Conservation (phyloP, 53 echinoderm and acorn worm genomes). For the Mesocentrotus franciscanus region DNA sequence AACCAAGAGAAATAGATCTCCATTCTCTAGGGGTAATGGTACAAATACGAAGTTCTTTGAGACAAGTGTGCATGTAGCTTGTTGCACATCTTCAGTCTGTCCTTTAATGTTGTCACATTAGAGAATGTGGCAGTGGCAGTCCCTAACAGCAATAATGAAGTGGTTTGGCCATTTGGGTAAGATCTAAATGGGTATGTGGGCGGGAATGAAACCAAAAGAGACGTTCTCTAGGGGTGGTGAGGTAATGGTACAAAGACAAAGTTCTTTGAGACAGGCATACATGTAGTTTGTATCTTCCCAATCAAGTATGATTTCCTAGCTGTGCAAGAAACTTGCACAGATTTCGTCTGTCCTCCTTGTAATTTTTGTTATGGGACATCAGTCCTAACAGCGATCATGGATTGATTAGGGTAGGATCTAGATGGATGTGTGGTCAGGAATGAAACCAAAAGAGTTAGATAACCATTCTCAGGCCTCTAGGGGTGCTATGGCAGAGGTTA, state of each 20-base stretch:
- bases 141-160: background rate
- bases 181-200: background rate
- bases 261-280: background rate
- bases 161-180: conserved; percentile 49
- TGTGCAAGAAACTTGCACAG: no score
- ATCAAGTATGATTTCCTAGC: background rate
- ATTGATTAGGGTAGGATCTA: conserved; percentile 12
- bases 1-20: background rate
- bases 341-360: background rate
- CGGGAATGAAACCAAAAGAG: background rate
- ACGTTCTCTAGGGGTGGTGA: background rate
- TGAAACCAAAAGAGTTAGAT: no score
- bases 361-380: conserved; percentile 27
- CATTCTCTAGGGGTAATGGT: conserved; percentile 5
- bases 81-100: no score
- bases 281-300: background rate
- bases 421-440: no score
- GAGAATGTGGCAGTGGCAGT: background rate
- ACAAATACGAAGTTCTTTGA: background rate
- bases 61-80: background rate
- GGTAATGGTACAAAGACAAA: background rate
- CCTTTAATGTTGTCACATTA: background rate
- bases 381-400: background rate
- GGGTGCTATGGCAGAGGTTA: no score
- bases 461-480: no score